Conservation (phyloP, 2,888 invertebrate species). For the Diaperis boleti region DNA sequence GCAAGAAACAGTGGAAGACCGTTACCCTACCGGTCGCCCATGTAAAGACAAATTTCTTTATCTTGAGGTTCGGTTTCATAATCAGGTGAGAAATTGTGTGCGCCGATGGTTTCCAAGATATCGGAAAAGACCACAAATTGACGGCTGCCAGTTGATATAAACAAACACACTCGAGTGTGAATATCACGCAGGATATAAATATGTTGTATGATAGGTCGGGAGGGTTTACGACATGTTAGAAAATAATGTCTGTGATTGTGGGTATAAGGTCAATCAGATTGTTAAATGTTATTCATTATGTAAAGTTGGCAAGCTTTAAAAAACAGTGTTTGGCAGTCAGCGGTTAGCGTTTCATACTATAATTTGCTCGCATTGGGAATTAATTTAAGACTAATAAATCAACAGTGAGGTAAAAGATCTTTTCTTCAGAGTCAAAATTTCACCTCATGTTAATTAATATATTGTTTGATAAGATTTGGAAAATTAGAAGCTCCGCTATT, state of each 20-base stretch:
- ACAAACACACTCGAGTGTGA: not conserved
- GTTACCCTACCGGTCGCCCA: constrained; percentile 47
- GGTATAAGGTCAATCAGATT: too few species aligned
- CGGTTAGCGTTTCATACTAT: too few species aligned
- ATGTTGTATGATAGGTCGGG: not conserved
- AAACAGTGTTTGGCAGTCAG: too few species aligned
- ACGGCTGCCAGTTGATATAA: not conserved
- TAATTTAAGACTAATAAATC: too few species aligned
- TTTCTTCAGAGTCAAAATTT: too few species aligned
- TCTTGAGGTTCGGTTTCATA: constrained; percentile 19
- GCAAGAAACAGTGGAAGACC: constrained; percentile 49
- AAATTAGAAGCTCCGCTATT: too few species aligned
- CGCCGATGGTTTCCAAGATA: not conserved
- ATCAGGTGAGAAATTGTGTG: constrained; percentile 41
- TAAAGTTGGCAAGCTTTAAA: too few species aligned
- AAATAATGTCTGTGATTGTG: not conserved
- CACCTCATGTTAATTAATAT: too few species aligned
- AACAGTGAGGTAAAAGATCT: too few species aligned
- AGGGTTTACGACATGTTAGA: not conserved
- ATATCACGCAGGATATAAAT: constrained; percentile 1
- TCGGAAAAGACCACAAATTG: constrained; percentile 1
- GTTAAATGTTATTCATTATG: too few species aligned
- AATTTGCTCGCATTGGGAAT: too few species aligned
- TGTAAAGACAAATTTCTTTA: constrained; percentile 38
- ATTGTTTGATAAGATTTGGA: too few species aligned